These are phyloP conservation scores for Pterocles burchelli DNA, from an alignment of 2,113 vertebrate genomes.

Conservation along the genomic window DNA sequence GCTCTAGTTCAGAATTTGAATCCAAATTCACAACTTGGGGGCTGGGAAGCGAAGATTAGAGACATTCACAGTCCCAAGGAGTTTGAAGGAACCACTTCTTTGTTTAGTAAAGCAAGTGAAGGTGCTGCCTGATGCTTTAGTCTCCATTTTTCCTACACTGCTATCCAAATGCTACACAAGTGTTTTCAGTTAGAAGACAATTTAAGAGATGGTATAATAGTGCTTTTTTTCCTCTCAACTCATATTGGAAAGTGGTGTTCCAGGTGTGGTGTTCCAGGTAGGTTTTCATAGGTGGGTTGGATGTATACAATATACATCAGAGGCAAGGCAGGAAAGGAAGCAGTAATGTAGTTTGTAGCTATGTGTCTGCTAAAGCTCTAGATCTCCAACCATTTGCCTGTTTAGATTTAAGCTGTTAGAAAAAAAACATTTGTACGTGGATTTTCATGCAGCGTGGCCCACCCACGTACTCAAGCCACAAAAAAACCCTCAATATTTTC, in stretches of 20 bases:
- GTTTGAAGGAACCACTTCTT: background rate
- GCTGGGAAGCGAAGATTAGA: background rate
- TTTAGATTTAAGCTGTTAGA: background rate
- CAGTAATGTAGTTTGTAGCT: background rate
- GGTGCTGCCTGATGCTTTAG: background rate
- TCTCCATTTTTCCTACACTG: background rate
- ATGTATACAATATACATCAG: background rate
- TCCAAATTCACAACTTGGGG: background rate
- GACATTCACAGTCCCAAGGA: background rate
- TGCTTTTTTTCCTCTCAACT: background rate
- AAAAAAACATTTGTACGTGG: background rate
- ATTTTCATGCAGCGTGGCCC: background rate
- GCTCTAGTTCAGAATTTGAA: background rate
- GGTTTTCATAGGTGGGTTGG: background rate
- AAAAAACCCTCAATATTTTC: background rate
- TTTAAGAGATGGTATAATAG: background rate
- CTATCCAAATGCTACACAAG: background rate
- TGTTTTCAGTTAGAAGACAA: background rate
- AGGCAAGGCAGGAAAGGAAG: background rate
- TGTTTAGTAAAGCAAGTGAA: background rate
- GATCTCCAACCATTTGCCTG: background rate
- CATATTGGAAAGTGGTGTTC: background rate
- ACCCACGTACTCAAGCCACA: background rate
- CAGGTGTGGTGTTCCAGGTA: accelerated
- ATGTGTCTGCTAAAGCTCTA: background rate